Percentiles rank a stretch among this genome's conserved stretches.
Conservation (phyloP, 2,797 vertebrate genomes). For the Enoplosus armatus region DNA sequence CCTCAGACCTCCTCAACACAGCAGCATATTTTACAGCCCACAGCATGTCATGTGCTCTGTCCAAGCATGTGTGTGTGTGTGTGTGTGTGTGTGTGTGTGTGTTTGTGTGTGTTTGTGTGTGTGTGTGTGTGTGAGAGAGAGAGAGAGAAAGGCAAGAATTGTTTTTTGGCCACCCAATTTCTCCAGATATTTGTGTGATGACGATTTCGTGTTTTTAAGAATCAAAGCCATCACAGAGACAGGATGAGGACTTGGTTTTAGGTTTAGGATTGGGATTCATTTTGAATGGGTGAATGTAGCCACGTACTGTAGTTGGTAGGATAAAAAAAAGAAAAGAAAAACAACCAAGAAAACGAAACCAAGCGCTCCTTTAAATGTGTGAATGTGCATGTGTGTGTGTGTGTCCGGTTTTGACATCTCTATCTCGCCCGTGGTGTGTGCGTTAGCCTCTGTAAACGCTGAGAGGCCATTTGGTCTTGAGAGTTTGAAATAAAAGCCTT, state of each 20-base stretch:
- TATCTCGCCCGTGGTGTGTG: neutral
- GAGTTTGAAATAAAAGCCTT: conserved; percentile 21
- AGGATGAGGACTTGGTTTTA: too few species aligned
- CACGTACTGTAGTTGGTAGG: too few species aligned
- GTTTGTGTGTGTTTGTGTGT: too few species aligned
- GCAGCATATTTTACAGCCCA: conserved; percentile 76
- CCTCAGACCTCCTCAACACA: conserved; percentile 76
- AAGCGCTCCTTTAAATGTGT: neutral
- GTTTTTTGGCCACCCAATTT: conserved; percentile 13
- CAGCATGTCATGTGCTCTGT: conserved; percentile 73
- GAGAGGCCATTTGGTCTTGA: neutral
- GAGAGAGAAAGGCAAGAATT: conserved; percentile 35
- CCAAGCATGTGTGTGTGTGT: conserved; percentile 15
- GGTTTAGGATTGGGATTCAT: neutral
- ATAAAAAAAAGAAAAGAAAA: too few species aligned
- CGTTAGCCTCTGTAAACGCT: neutral
- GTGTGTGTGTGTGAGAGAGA: conserved; percentile 25
- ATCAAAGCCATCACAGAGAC: neutral
- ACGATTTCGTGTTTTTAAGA: neutral
- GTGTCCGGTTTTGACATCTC: conserved; percentile 14
- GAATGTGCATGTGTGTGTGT: neutral
- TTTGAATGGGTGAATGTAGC: neutral
- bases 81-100: conserved; percentile 20
- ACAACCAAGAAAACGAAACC: too few species aligned
- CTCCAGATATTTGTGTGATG: conserved; percentile 29